These are phyloP conservation scores for Ditula angustiorana DNA, from an alignment of 2,888 invertebrate genomes.

Conservation along the genomic window DNA sequence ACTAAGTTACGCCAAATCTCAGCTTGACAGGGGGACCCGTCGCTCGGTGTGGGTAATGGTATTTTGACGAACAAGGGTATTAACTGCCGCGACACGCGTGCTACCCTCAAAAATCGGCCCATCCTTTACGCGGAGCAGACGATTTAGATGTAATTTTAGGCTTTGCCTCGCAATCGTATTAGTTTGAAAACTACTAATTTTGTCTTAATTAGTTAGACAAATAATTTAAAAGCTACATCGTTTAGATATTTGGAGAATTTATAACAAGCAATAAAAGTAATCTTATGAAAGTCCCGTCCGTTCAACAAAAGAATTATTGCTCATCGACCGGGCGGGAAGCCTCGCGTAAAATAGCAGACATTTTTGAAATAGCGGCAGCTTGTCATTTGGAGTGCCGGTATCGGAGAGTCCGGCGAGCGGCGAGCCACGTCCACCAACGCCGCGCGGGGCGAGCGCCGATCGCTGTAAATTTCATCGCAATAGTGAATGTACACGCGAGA, in stretches of 20 bases:
- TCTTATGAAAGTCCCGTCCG: slow-evolving; percentile 61
- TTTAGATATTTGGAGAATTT: slow-evolving; percentile 5
- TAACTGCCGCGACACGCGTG: slow-evolving; percentile 55
- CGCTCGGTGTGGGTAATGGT: slow-evolving; percentile 66
- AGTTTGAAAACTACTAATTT: background rate
- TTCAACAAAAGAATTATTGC: slow-evolving; percentile 73
- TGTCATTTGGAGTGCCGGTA: slow-evolving; percentile 76
- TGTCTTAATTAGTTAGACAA: background rate
- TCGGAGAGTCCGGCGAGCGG: slow-evolving; percentile 67
- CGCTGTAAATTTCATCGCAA: slow-evolving; percentile 79
- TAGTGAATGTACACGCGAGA: slow-evolving; percentile 76
- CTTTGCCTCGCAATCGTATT: background rate
- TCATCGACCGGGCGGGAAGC: slow-evolving; percentile 70
- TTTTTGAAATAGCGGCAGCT: slow-evolving; percentile 78
- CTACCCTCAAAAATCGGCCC: slow-evolving; percentile 48
- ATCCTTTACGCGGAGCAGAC: background rate
- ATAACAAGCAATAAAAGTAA: slow-evolving; percentile 63
- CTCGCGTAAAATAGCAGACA: slow-evolving; percentile 75
- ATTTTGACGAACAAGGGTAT: slow-evolving; percentile 77
- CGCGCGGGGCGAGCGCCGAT: slow-evolving; percentile 49
- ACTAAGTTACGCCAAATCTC: slow-evolving; percentile 83
- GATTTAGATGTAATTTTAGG: slow-evolving; percentile 2
- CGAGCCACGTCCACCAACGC: slow-evolving; percentile 55
- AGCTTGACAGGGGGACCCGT: slow-evolving; percentile 68
- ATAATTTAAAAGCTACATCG: background rate